Evolutionary conservation across 2,797 vertebrate species (phyloP).

Genomic region (Takifugu rubripes): DNA sequence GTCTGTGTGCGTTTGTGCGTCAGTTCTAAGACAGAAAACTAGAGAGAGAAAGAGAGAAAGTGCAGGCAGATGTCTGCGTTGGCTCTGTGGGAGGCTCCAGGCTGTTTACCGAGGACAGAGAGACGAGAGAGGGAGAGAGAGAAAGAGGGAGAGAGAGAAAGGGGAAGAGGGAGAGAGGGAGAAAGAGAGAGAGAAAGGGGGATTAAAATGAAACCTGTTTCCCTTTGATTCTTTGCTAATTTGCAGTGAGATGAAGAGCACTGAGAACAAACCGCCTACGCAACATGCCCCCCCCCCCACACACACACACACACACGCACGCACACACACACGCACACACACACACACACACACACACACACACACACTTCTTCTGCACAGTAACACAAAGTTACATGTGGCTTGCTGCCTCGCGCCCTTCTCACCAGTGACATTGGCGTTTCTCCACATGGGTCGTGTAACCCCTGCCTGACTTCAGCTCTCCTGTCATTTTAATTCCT

Average conservation of each 20-base stretch:
- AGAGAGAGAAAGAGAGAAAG: conserved; percentile 37
- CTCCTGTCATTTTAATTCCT: conserved; percentile 48
- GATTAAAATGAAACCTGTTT: conserved; percentile 69
- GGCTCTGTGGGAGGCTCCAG: conserved; percentile 70
- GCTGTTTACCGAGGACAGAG: conserved; percentile 63
- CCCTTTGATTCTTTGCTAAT: conserved; percentile 71
- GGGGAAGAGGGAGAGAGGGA: conserved; percentile 34
- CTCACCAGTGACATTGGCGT: conserved; percentile 57
- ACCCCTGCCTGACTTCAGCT: conserved; percentile 48
- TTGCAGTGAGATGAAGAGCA: conserved; percentile 67
- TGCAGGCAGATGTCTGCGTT: conserved; percentile 68
- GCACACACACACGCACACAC: conserved; percentile 4
- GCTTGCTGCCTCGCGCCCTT: conserved; percentile 36
- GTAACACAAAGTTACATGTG: conserved; percentile 25
- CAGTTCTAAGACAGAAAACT: conserved; percentile 29
- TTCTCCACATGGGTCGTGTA: conserved; percentile 41
- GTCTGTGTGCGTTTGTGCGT: conserved; percentile 22
- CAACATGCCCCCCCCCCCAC: conserved; percentile 42
- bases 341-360: conserved; percentile 22
- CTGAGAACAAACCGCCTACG: conserved; percentile 64
- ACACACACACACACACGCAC: conserved; percentile 27
- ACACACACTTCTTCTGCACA: conserved; percentile 2
- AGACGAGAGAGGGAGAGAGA: conserved; percentile 38
- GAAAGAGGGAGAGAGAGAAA: conserved; percentile 48
- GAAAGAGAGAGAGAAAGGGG: conserved; percentile 45